Base-by-base conservation (phyloP, 2,113 vertebrate genomes). In the Seriola quinqueradiata region DNA sequence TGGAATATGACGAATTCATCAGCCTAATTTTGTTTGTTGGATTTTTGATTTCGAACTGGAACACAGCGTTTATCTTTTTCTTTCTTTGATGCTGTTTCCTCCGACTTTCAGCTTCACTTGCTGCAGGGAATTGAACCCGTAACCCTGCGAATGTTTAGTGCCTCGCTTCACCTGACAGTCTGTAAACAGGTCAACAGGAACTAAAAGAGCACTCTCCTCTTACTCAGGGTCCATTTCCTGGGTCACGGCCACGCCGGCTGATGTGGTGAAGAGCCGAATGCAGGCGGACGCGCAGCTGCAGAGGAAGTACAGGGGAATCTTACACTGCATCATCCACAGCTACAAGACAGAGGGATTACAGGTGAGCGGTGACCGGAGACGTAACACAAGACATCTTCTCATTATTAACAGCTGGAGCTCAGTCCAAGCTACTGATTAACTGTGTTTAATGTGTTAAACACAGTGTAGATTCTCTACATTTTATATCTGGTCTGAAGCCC, bases 181-280 rank as follows among this genome's bases (percentile, higher is more conserved):
- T 10, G 2, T 58, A 2, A 58, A 4, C 55, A 5, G 23, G 2
- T 42, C 8, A 34, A 32, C 34, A 28, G 60, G 7, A 84, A 2
- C 14, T 85, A 23, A 74, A 28, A 42, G 19, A 3, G 28, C 2
- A 13, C 34, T 60, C 42, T 79, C 5, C 16, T 52, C 50, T n/a
- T 17, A 58, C 81, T 67, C 93, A 99, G 98, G 98, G 83, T 96
- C 97, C 0, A 95, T 99, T 86, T 99, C 98, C 67, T 99, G 98
- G 98, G 96, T 95, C 23, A 97, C 95, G 2, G 96, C 97, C 1
- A 99, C 98, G 12, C 98, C 98, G 0, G 95, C 98, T 42, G 98
- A 99, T 6, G 97, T 99, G 32, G 94, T 99, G 88, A 99, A 99
- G 94, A 98, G 97, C 83, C 96, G 98, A 2, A 87, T 99, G 85